Evolutionary conservation across 2,797 vertebrate species (phyloP).

Genomic region (Acestrorhynchus altus): DNA sequence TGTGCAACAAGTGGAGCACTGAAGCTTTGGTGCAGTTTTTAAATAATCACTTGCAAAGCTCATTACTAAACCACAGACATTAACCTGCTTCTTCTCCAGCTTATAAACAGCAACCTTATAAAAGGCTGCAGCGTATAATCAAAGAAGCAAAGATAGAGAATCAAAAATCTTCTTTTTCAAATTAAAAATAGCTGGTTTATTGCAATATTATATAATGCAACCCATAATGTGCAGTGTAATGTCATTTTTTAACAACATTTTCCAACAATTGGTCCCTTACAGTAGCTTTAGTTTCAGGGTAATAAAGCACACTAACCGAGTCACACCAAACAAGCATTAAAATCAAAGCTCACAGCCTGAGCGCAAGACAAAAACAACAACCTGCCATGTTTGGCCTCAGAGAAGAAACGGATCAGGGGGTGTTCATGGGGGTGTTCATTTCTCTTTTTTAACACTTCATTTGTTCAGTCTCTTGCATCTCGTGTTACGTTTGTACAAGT

Average conservation of each 20-base stretch:
- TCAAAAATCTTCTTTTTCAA: not conserved
- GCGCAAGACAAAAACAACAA: not conserved
- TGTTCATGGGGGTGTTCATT: too few relatives aligned
- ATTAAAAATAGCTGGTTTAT: not conserved
- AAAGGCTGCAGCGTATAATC: too few relatives aligned
- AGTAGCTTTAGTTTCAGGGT: not conserved
- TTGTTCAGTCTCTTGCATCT: not conserved
- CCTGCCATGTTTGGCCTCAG: not conserved
- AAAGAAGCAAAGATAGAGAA: too few relatives aligned
- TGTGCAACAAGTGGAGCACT: not conserved
- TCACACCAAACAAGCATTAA: not conserved
- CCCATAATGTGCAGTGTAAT: not conserved
- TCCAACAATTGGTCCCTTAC: slow-evolving; percentile 2
- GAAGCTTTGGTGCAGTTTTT: too few relatives aligned
- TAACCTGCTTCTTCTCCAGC: too few relatives aligned
- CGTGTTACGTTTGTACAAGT: not conserved
- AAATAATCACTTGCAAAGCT: too few relatives aligned
- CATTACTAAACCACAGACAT: too few relatives aligned
- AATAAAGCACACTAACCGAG: too few relatives aligned
- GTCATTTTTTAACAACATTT: not conserved
- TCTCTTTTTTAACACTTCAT: not conserved
- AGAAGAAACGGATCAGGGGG: too few relatives aligned
- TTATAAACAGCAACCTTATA: too few relatives aligned
- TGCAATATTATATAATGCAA: not conserved
- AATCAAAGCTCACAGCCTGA: not conserved